phyloP scores from a whole-genome alignment of 2,888 invertebrate genomes.

The Chromoteleia sp. region DNA sequence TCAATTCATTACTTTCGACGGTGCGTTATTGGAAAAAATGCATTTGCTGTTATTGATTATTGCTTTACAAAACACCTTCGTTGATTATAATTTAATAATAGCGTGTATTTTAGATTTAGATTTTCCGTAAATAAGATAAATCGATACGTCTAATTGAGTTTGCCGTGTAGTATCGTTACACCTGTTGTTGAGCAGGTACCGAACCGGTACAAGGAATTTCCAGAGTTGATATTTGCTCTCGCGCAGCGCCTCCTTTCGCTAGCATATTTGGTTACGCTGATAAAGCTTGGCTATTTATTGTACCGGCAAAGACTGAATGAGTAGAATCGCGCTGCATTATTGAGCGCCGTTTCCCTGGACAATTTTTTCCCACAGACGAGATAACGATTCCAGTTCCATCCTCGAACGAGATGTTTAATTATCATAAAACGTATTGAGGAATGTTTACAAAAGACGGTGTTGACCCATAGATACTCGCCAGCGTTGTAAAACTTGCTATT shows the following conservation, averaged over 20 bases:
- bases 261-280: slow-evolving; percentile 68
- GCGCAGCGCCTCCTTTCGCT: slow-evolving; percentile 57
- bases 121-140: slow-evolving; percentile 41
- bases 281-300: slow-evolving; percentile 66
- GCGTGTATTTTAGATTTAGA: slow-evolving; percentile 30
- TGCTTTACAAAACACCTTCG: slow-evolving; percentile 5
- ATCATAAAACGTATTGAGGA: slow-evolving; percentile 63
- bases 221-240: slow-evolving; percentile 61
- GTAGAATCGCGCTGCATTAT: slow-evolving; percentile 52
- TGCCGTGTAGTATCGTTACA: slow-evolving; percentile 52
- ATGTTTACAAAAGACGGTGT: slow-evolving; percentile 52
- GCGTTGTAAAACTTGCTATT: slow-evolving; percentile 56
- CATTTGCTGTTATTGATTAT: not conserved
- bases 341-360: slow-evolving; percentile 40
- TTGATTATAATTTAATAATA: slow-evolving; percentile 33
- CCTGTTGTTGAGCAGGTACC: slow-evolving; percentile 64
- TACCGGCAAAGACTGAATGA: slow-evolving; percentile 51
- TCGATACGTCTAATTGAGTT: slow-evolving; percentile 48
- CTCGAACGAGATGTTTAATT: slow-evolving; percentile 51
- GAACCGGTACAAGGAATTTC: slow-evolving; percentile 60
- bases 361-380: slow-evolving; percentile 50
- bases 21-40: too few species aligned
- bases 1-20: too few species aligned
- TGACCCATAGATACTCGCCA: slow-evolving; percentile 45
- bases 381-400: slow-evolving; percentile 62